A percentile compares a stretch with the other conserved stretches of the same genome.
Evolutionary conservation across 2,888 invertebrate genomes (phyloP).

Genomic region (Monoplex corrugatus): DNA sequence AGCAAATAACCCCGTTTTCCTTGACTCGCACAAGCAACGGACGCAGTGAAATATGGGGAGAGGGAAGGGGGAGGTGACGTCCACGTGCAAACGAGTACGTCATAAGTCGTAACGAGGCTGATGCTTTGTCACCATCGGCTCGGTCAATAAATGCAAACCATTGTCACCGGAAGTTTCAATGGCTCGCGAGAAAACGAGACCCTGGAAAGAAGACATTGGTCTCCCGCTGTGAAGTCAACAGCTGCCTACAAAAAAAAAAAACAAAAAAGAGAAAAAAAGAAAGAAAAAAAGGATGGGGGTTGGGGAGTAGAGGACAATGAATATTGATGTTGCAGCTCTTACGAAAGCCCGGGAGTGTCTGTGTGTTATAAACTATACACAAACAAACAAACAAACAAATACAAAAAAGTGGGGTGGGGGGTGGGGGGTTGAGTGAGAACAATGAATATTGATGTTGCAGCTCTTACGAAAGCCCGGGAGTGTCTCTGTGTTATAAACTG

Average conservation of each 20-base stretch:
- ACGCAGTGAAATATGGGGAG: neutral
- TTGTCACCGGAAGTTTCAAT: conserved; percentile 38
- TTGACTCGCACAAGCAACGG: neutral
- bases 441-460: no score
- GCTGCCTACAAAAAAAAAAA: neutral
- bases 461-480: no score
- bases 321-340: no score
- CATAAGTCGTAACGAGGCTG: neutral
- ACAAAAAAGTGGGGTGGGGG: no score
- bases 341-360: no score
- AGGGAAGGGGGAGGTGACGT: neutral
- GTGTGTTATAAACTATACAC: no score
- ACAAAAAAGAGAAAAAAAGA: neutral
- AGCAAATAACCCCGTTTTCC: neutral
- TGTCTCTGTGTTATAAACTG: no score
- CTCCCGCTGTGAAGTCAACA: no score
- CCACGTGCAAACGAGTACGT: neutral
- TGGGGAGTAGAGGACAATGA: no score
- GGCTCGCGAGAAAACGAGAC: conserved; percentile 13
- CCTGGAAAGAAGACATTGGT: no score
- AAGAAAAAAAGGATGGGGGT: neutral
- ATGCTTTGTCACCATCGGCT: neutral
- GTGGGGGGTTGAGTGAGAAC: no score
- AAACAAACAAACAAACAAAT: no score
- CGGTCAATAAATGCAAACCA: conserved; percentile 32